Evolutionary conservation across 2,888 invertebrate genomes (phyloP).

Genomic region (Parnassius apollo): DNA sequence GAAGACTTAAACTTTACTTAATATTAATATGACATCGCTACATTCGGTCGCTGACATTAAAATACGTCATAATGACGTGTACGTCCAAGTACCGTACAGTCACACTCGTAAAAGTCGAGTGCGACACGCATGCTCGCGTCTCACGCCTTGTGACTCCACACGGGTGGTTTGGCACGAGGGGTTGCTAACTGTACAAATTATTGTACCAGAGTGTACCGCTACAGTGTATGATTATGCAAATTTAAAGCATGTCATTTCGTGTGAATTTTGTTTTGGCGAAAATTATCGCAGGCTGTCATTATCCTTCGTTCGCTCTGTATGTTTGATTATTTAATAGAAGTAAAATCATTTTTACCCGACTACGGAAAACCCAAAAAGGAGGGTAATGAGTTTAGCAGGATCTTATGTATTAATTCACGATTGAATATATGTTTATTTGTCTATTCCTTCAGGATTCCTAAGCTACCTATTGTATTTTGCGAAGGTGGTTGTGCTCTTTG

Average conservation of each 20-base stretch:
- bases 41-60: conserved; percentile 23
- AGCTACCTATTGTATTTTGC: too few species aligned
- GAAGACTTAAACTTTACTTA: too few species aligned
- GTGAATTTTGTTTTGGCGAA: conserved; percentile 7
- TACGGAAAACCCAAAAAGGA: too few species aligned
- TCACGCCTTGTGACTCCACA: conserved; percentile 31
- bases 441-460: too few species aligned
- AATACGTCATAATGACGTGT: conserved; percentile 14
- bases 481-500: too few species aligned
- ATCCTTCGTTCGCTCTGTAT: too few species aligned
- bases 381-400: too few species aligned
- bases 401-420: too few species aligned
- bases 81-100: conserved; percentile 24
- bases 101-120: conserved; percentile 28
- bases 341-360: too few species aligned
- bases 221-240: conserved; percentile 22
- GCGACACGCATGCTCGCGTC: conserved; percentile 35
- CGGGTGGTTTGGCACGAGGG: conserved; percentile 29
- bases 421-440: too few species aligned
- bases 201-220: conserved; percentile 20
- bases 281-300: background rate
- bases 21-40: conserved; percentile 21
- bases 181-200: conserved; percentile 22
- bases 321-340: background rate
- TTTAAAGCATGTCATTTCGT: conserved; percentile 14